Evolutionary conservation across 2,888 invertebrate genomes (phyloP).

Genomic region (Sesia apiformis): DNA sequence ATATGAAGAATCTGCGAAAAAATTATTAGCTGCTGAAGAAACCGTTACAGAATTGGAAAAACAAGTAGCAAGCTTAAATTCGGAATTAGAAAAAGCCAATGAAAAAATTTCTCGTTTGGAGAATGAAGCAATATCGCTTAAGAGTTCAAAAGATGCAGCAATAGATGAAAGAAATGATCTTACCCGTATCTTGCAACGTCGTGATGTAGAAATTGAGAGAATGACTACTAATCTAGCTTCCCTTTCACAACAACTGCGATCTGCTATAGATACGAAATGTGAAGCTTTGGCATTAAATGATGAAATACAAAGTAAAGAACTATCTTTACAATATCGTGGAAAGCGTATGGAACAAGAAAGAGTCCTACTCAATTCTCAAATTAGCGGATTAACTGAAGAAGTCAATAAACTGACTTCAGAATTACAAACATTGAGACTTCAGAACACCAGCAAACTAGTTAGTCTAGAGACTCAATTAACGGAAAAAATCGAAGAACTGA

Average conservation of each 20-base stretch:
- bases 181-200: slow-evolving; percentile 80
- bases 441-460: slow-evolving; percentile 76
- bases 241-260: slow-evolving; percentile 82
- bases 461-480: slow-evolving; percentile 84
- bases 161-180: slow-evolving; percentile 85
- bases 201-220: slow-evolving; percentile 82
- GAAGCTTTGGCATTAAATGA: slow-evolving; percentile 86
- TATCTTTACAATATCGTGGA: slow-evolving; percentile 86
- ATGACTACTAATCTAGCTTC: slow-evolving; percentile 79
- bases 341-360: slow-evolving; percentile 89
- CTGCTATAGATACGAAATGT: slow-evolving; percentile 86
- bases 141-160: slow-evolving; percentile 80
- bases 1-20: slow-evolving; percentile 77
- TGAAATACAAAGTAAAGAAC: slow-evolving; percentile 86
- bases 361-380: slow-evolving; percentile 83
- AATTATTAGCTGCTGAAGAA: slow-evolving; percentile 76
- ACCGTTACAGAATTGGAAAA: slow-evolving; percentile 77
- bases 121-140: slow-evolving; percentile 77
- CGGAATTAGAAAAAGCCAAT: slow-evolving; percentile 78
- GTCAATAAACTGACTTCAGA: slow-evolving; percentile 85
- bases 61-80: slow-evolving; percentile 76
- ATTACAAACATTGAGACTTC: slow-evolving; percentile 83
- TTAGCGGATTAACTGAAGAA: slow-evolving; percentile 85
- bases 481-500: slow-evolving; percentile 86
- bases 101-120: slow-evolving; percentile 78